phyloP scores from a whole-genome alignment of 2,113 vertebrate species.

The Monopterus albus region DNA sequence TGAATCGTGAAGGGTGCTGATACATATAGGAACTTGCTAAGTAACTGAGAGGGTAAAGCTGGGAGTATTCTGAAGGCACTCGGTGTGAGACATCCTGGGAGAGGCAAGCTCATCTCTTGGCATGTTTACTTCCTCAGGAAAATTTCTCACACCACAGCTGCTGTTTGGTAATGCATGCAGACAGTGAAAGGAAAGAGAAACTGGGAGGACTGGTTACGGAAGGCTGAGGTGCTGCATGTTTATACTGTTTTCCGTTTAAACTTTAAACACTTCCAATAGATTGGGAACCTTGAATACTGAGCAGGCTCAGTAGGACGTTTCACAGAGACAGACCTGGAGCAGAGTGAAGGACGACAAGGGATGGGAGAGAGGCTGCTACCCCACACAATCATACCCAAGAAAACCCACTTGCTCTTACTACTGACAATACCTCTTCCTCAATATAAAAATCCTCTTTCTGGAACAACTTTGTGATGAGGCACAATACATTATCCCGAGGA shows the following conservation, averaged over 20 bases:
- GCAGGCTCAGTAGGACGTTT: conserved; percentile 23
- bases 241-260: conserved; percentile 13
- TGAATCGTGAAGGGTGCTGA: conserved; percentile 29
- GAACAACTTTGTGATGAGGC: conserved; percentile 49
- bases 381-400: conserved; percentile 30
- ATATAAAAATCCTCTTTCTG: conserved; percentile 28
- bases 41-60: conserved; percentile 27
- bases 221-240: conserved; percentile 8
- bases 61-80: conserved; percentile 26
- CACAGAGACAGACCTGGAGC: conserved; percentile 23
- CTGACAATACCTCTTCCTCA: conserved; percentile 19
- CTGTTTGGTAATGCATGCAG: conserved; percentile 15
- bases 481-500: conserved; percentile 59
- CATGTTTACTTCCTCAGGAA: conserved; percentile 37
- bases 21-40: conserved; percentile 50
- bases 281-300: conserved; percentile 29
- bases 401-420: conserved; percentile 52
- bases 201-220: conserved; percentile 8
- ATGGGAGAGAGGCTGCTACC: background rate
- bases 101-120: conserved; percentile 13
- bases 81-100: conserved; percentile 22
- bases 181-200: conserved; percentile 1
- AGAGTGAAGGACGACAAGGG: conserved; percentile 3
- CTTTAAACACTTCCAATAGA: conserved; percentile 5
- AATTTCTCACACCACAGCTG: conserved; percentile 45